Percentiles rank a stretch among this genome's conserved stretches.
Evolutionary conservation across 2,888 invertebrate species (phyloP).

Genomic region (Sesamia inferens): DNA sequence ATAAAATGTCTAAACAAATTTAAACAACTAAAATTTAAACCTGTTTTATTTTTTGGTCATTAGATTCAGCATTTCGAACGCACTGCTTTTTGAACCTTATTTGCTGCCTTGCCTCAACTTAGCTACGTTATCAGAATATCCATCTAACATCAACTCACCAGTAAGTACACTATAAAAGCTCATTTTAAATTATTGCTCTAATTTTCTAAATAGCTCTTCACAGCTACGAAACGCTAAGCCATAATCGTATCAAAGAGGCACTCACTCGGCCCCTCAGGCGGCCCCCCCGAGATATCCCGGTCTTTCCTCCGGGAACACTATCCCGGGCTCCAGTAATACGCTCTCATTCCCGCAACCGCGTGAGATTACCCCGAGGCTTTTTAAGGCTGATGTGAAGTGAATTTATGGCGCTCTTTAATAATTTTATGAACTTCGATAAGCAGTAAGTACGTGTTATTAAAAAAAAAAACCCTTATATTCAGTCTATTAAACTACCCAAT

Average conservation of each 20-base stretch:
- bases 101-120: too few relatives aligned
- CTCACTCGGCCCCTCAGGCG: conserved; percentile 38
- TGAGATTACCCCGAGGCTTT: conserved; percentile 58
- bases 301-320: conserved; percentile 29
- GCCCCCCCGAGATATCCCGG: conserved; percentile 25
- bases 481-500: too few relatives aligned
- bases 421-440: conserved; percentile 52
- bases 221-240: conserved; percentile 35
- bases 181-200: conserved; percentile 11
- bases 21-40: too few relatives aligned
- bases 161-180: conserved; percentile 6
- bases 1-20: too few relatives aligned
- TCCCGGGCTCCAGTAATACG: conserved; percentile 33
- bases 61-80: too few relatives aligned
- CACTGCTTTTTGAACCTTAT: too few relatives aligned
- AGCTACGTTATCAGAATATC: not conserved
- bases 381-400: conserved; percentile 32
- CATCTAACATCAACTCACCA: not conserved
- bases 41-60: too few relatives aligned
- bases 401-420: conserved; percentile 42
- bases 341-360: conserved; percentile 36
- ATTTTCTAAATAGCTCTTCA: conserved; percentile 40
- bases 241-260: conserved; percentile 56
- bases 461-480: too few relatives aligned
- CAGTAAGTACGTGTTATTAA: not conserved